Conservation (phyloP, 2,888 invertebrate species). For the Nomada fucata region DNA sequence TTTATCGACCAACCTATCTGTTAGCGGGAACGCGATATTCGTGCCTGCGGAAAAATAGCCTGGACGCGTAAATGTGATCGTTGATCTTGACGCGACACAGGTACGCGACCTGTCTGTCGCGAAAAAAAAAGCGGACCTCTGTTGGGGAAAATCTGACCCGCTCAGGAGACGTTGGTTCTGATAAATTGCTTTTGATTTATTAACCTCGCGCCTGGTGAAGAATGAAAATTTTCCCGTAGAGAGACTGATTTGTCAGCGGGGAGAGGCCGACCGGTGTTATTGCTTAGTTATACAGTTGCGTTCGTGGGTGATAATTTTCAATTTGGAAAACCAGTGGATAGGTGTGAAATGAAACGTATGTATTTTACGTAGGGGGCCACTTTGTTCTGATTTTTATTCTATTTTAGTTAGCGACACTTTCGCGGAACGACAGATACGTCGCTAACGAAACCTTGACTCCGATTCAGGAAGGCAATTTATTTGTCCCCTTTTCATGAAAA, state of each 20-base stretch:
- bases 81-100: neutral
- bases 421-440: neutral
- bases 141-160: neutral
- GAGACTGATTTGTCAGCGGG: neutral
- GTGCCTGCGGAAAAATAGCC: constrained; percentile 5
- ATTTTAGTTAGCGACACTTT: neutral
- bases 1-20: neutral
- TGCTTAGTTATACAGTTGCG: too few species aligned
- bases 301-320: neutral
- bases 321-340: neutral
- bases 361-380: too few species aligned
- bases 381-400: neutral
- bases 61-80: neutral
- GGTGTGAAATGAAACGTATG: too few species aligned
- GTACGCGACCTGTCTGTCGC: neutral
- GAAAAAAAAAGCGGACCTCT: neutral
- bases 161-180: neutral
- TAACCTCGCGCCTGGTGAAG: neutral
- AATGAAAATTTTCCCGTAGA: neutral
- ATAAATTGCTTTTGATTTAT: constrained; percentile 16
- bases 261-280: too few species aligned
- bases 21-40: constrained; percentile 7
- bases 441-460: neutral
- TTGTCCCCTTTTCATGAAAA: neutral
- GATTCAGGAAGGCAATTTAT: neutral